A percentile compares a stretch with the other conserved stretches of the same genome.
phyloP scores from a whole-genome alignment of 1,140 invertebrate genomes.

The Drosophila pandora region DNA sequence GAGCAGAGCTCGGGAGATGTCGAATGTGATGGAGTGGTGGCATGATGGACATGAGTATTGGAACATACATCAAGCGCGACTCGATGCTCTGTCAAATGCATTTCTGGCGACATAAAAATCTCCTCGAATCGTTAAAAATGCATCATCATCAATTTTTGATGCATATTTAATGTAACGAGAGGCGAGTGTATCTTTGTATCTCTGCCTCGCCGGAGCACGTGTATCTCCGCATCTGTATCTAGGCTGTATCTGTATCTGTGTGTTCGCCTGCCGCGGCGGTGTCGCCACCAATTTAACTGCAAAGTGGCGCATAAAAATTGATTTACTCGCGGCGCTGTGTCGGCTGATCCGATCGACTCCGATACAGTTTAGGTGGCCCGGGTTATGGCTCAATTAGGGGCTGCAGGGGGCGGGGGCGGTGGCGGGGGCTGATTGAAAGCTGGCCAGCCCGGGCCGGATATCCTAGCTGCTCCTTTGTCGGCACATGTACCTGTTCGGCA shows the following conservation, averaged over 20 bases:
- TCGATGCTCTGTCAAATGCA: slow-evolving; percentile 74
- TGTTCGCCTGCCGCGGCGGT: background rate
- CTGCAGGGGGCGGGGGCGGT: background rate
- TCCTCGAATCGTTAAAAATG: slow-evolving; percentile 80
- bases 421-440: too few species aligned
- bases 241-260: background rate
- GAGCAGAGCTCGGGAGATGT: slow-evolving; percentile 9
- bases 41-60: slow-evolving; percentile 50
- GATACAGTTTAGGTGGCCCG: slow-evolving; percentile 13
- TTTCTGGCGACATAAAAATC: slow-evolving; percentile 70
- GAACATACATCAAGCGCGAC: slow-evolving; percentile 43
- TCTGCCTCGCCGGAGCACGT: slow-evolving; percentile 6
- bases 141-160: slow-evolving; percentile 83
- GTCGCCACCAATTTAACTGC: slow-evolving; percentile 60
- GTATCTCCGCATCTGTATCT: background rate
- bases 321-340: slow-evolving; percentile 58
- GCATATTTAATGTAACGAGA: slow-evolving; percentile 79
- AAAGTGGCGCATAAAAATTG: slow-evolving; percentile 79
- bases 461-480: slow-evolving; percentile 7
- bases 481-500: slow-evolving; percentile 4
- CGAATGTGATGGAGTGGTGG: slow-evolving; percentile 48
- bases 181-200: slow-evolving; percentile 44
- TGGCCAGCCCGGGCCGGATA: background rate
- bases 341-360: slow-evolving; percentile 4
- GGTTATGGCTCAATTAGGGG: slow-evolving; percentile 72